Evolutionary conservation across 2,888 invertebrate genomes (phyloP).

Genomic region (Eucera pruinosa): DNA sequence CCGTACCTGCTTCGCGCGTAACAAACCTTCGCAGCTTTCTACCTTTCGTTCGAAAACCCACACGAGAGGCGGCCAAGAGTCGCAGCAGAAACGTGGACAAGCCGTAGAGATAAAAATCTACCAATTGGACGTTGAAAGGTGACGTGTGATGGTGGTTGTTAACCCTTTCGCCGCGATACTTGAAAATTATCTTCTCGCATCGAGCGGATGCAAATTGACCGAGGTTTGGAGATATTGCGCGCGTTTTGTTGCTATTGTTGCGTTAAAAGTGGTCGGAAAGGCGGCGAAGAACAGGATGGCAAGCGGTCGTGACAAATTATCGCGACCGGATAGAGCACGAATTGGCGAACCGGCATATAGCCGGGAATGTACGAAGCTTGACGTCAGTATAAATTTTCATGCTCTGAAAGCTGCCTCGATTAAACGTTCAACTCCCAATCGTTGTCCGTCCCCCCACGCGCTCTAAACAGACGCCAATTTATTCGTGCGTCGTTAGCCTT

Average conservation of each 20-base stretch:
- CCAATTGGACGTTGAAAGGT: too few species aligned
- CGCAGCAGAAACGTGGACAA: too few species aligned
- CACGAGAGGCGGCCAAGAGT: too few species aligned
- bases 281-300: conserved; percentile 41
- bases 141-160: too few species aligned
- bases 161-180: too few species aligned
- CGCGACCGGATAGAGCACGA: conserved; percentile 70
- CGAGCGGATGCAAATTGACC: too few species aligned
- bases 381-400: conserved; percentile 62
- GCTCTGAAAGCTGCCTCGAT: conserved; percentile 38
- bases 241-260: too few species aligned
- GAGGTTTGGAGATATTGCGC: too few species aligned
- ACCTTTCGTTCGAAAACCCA: too few species aligned
- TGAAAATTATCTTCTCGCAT: too few species aligned
- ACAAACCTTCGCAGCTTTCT: too few species aligned
- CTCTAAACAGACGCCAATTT: conserved; percentile 31
- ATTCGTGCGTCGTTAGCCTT: conserved; percentile 28
- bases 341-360: conserved; percentile 60
- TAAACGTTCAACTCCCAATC: conserved; percentile 48
- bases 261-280: not conserved
- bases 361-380: conserved; percentile 54
- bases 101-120: too few species aligned
- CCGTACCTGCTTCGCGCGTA: not conserved
- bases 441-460: conserved; percentile 16
- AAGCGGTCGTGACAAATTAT: conserved; percentile 45